Conservation (phyloP, 2,113 vertebrate species). For the Trachemys scripta region DNA sequence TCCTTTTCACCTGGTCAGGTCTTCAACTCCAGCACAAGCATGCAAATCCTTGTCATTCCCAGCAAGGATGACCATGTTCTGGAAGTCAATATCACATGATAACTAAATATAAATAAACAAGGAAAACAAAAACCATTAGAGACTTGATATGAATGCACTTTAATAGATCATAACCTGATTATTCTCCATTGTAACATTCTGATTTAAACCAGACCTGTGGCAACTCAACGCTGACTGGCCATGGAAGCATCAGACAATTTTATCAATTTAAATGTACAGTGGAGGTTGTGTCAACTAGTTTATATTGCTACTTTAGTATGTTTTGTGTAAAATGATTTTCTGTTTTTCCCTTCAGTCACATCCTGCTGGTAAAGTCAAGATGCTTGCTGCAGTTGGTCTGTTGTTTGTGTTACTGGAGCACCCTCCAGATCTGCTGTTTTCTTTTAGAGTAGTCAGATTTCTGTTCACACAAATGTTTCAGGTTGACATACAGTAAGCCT, state of each 20-base stretch:
- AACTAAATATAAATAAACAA: background rate
- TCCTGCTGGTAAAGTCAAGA: constrained; percentile 21
- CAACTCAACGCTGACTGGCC: constrained; percentile 49
- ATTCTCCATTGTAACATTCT: constrained; percentile 54
- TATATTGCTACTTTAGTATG: constrained; percentile 55
- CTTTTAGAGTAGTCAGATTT: background rate
- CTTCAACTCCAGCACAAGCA: constrained; percentile 88
- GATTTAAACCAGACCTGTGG: constrained; percentile 57
- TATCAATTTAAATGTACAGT: constrained; percentile 71
- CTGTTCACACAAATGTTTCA: background rate
- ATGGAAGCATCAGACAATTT: constrained; percentile 68
- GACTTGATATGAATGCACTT: constrained; percentile 74
- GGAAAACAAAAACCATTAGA: background rate
- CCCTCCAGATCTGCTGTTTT: background rate
- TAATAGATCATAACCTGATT: constrained; percentile 62
- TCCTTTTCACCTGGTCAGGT: constrained; percentile 92
- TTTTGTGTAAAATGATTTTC: constrained; percentile 42
- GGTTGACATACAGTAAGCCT: constrained; percentile 9
- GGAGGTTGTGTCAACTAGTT: constrained; percentile 72
- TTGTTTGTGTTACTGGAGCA: background rate
- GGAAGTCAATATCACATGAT: constrained; percentile 97
- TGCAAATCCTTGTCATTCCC: constrained; percentile 93
- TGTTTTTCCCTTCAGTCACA: constrained; percentile 39
- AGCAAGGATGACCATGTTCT: constrained; percentile 94
- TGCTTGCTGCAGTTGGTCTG: background rate